Evolutionary conservation across 2,797 vertebrate species (phyloP), one percentile per base, ranked within the genome.

Genomic region (Clamator glandarius): DNA sequence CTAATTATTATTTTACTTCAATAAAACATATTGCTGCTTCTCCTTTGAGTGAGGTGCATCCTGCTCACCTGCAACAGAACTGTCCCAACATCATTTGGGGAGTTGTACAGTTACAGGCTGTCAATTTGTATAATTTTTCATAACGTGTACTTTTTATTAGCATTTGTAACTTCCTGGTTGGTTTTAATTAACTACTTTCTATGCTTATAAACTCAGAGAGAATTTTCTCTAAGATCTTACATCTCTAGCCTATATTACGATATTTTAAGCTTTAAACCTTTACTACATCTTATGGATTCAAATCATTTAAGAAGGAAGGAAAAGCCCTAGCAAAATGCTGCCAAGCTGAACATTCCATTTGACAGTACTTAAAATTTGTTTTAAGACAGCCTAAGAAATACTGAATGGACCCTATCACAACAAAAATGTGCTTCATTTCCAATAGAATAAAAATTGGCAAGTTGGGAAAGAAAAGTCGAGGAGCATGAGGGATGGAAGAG

Each of bases 221-320:
- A 90, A 97, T 97, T 96, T 97, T 84, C 95, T 89, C 78, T 96
- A 96, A 96, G 95, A 92, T 94, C 61, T 87, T 91, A 66, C 74
- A 81, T 89, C 36, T 94, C 76, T 63, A 90, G 84, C 74, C 68
- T 70, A 52, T 79, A 95, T 90, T 96, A 95, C 87, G 76, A 90
- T 90, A 92, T 89, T 97, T 93, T 94, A 95, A 93, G 72, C 87
- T 91, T 80, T 92, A 94, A 95, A 95, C 68, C 29, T 74, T 59
- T 68, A 87, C 44, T 63, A 94, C 62, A 73, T 84, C 91, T 83
- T 96, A 89, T 69, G 87, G 84, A 94, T 96, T 96, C 76, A 83
- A 88, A 85, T 51, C 50, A 87, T 70, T 91, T 91, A 85, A 78
- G 54, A 64, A 92, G 39, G 44, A 79, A 77, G n/a, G 68, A 29